Conservation (phyloP, 2,888 invertebrate species). For the Chelonus formosanus region DNA sequence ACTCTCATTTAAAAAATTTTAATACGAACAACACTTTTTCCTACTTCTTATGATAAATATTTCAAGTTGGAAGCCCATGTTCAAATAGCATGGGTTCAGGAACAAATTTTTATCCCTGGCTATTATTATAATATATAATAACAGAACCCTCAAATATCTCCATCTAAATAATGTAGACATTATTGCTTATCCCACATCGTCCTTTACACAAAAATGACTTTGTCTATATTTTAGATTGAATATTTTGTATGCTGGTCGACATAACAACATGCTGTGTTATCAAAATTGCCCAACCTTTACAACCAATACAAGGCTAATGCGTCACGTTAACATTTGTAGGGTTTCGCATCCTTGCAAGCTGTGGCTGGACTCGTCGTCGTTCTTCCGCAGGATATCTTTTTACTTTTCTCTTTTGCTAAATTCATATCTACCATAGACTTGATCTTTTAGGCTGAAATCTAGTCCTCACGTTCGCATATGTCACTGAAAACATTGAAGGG, state of each 20-base stretch:
- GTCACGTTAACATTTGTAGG: slow-evolving; percentile 63
- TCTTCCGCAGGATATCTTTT: slow-evolving; percentile 20
- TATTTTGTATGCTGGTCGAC: slow-evolving; percentile 63
- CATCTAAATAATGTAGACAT: too few relatives aligned
- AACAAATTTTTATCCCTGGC: too few relatives aligned
- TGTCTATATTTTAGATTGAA: not conserved
- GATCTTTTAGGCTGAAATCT: slow-evolving; percentile 17
- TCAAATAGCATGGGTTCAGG: too few relatives aligned
- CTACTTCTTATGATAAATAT: too few relatives aligned
- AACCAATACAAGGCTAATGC: slow-evolving; percentile 56
- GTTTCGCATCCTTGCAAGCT: slow-evolving; percentile 59
- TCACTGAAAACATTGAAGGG: slow-evolving; percentile 28
- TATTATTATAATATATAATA: too few relatives aligned
- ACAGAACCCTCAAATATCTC: too few relatives aligned
- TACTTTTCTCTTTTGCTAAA: slow-evolving; percentile 25
- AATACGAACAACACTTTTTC: too few relatives aligned
- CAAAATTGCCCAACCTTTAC: slow-evolving; percentile 56
- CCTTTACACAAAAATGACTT: too few relatives aligned
- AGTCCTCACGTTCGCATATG: slow-evolving; percentile 36
- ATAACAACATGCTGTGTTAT: slow-evolving; percentile 65
- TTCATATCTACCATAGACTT: slow-evolving; percentile 1
- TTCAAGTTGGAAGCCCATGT: too few relatives aligned
- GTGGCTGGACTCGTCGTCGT: slow-evolving; percentile 44
- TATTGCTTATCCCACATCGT: too few relatives aligned
- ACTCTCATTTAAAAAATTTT: too few relatives aligned